phyloP scores from a whole-genome alignment of 2,797 vertebrate genomes.

The Rhodeus uyekii region DNA sequence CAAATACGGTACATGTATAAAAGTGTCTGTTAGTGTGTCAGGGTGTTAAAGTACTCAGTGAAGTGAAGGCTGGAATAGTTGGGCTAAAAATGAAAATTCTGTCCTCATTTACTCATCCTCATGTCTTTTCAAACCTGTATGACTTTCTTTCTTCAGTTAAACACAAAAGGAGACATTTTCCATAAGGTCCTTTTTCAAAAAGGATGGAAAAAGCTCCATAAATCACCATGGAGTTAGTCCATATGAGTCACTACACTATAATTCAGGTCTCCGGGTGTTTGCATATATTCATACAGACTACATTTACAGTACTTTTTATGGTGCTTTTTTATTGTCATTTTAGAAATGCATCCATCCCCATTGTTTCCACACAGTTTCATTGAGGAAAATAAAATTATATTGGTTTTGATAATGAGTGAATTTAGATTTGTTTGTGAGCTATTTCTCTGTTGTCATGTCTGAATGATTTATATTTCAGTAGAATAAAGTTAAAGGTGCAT shows the following conservation, averaged over 20 bases:
- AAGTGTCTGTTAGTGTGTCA: background rate
- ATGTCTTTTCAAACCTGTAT: background rate
- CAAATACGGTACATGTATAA: conserved; percentile 43
- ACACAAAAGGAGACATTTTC: conserved; percentile 7
- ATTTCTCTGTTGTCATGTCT: background rate
- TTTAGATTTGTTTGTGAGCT: background rate
- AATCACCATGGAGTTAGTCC: background rate
- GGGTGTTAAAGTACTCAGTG: background rate
- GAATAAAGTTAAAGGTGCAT: background rate
- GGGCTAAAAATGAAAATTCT: background rate
- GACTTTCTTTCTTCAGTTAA: background rate
- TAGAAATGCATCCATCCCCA: background rate
- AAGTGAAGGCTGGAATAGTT: background rate
- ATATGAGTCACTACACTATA: background rate
- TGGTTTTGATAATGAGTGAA: background rate
- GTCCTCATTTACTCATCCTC: background rate
- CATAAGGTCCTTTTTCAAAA: background rate
- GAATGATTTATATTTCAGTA: background rate
- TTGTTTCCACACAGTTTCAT: background rate
- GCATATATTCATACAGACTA: background rate
- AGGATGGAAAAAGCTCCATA: background rate
- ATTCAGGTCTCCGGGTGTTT: background rate
- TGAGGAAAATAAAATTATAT: background rate
- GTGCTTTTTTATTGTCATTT: background rate
- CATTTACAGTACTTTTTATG: background rate